A percentile compares a stretch with the other conserved stretches of the same genome.
These are phyloP conservation scores for Cylas formicarius DNA, from an alignment of 1,140 invertebrate genomes.

Conservation along the genomic window DNA sequence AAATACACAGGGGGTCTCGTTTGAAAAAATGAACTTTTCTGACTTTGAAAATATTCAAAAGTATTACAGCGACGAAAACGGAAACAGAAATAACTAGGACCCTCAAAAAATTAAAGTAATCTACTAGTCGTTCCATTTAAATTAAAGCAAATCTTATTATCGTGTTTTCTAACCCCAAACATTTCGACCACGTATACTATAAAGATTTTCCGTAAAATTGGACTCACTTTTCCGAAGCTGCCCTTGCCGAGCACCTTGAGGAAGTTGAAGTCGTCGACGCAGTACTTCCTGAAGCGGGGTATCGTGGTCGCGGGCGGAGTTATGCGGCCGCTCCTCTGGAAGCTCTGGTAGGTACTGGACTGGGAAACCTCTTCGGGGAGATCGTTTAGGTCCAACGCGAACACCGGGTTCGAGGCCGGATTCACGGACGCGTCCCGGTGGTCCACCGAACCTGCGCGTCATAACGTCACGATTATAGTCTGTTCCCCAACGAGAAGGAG, in stretches of 20 bases:
- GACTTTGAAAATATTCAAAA: too few relatives aligned
- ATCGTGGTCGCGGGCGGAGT: constrained; percentile 76
- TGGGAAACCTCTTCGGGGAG: constrained; percentile 37
- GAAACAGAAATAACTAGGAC: too few relatives aligned
- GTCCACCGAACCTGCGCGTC: constrained; percentile 29
- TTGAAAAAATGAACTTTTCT: too few relatives aligned
- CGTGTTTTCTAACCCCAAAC: neutral
- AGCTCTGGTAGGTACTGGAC: constrained; percentile 55
- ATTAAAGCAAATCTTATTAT: neutral
- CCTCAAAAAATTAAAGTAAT: too few relatives aligned
- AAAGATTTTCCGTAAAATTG: too few relatives aligned
- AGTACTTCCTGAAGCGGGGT: constrained; percentile 82
- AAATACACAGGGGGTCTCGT: too few relatives aligned
- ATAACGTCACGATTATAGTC: too few relatives aligned
- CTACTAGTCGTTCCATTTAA: neutral
- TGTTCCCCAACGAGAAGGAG: too few relatives aligned
- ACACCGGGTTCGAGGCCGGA: constrained; percentile 38
- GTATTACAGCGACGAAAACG: too few relatives aligned
- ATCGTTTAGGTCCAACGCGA: constrained; percentile 34
- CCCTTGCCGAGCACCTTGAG: constrained; percentile 93
- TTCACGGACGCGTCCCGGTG: constrained; percentile 33
- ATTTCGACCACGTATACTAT: too few relatives aligned
- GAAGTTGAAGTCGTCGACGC: constrained; percentile 86
- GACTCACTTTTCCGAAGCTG: constrained; percentile 89
- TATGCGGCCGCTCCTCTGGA: constrained; percentile 65